Conservation (phyloP, 2,113 vertebrate genomes). For the Pyrgilauda ruficollis region DNA sequence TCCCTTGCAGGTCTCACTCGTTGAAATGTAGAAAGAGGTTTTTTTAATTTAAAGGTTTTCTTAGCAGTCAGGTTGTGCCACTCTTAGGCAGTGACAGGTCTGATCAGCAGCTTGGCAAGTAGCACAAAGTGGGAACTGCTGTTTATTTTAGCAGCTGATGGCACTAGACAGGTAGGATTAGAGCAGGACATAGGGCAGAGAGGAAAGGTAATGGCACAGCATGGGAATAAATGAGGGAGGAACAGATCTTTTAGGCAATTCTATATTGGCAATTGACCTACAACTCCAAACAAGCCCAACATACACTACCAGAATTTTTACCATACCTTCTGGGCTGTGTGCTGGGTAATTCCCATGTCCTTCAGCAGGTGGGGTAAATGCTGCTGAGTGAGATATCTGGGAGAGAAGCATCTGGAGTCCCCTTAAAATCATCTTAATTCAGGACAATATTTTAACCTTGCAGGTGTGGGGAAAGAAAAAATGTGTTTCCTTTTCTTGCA, state of each 20-base stretch:
- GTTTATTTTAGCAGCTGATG: not conserved
- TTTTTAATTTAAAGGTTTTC: not conserved
- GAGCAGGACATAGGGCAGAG: not conserved
- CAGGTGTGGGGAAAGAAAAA: not conserved
- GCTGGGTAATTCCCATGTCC: not conserved
- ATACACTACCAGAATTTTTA: not conserved
- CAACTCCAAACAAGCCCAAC: accelerated
- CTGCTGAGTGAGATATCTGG: not conserved
- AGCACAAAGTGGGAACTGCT: not conserved
- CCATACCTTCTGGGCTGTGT: not conserved
- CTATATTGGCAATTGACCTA: not conserved
- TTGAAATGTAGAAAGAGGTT: slow-evolving; percentile 10
- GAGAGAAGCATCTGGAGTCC: not conserved
- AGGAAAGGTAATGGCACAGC: not conserved
- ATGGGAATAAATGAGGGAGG: not conserved
- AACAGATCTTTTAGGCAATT: not conserved
- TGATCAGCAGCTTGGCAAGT: not conserved
- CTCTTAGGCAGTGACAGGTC: not conserved
- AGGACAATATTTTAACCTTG: not conserved
- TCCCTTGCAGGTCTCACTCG: not conserved
- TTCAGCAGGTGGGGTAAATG: not conserved
- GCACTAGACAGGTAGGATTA: not conserved
- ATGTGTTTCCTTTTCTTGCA: not conserved
- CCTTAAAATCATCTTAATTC: not conserved
- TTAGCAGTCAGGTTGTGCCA: not conserved